These are phyloP conservation scores for Acanthosepion lycidas DNA, from an alignment of 2,888 invertebrate species.

Conservation along the genomic window DNA sequence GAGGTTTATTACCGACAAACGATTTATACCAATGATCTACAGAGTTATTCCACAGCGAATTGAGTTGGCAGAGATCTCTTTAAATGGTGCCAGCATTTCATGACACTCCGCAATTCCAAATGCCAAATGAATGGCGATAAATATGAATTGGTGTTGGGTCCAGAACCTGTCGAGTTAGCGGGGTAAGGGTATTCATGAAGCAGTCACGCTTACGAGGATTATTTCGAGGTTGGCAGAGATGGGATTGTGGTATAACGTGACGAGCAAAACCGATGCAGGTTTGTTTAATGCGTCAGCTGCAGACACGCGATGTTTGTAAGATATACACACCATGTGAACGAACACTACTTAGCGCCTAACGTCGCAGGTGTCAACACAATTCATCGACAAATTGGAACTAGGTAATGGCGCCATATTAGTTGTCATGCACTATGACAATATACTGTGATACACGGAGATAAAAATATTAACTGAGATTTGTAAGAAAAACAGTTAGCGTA, in stretches of 20 bases:
- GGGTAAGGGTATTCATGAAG: background rate
- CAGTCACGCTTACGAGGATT: background rate
- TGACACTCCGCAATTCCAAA: background rate
- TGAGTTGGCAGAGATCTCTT: constrained; percentile 4
- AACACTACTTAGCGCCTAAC: no score
- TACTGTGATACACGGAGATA: no score
- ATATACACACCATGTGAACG: no score
- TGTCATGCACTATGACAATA: no score
- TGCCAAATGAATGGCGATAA: constrained; percentile 10
- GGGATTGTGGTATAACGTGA: background rate
- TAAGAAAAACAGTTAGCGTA: no score
- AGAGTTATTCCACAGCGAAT: background rate
- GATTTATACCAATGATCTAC: background rate
- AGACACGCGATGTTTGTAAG: no score
- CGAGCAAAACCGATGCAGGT: background rate
- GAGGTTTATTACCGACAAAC: constrained; percentile 3
- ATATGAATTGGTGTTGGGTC: background rate
- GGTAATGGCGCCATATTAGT: no score
- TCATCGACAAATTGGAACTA: no score
- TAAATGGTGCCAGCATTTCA: background rate
- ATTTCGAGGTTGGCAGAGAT: background rate
- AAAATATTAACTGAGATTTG: no score
- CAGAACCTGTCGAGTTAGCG: background rate
- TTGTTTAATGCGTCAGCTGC: background rate
- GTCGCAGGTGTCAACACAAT: no score